A percentile compares a stretch with the other conserved stretches of the same genome.
Evolutionary conservation across 2,888 invertebrate species (phyloP).

Genomic region (Campoplex capitator): DNA sequence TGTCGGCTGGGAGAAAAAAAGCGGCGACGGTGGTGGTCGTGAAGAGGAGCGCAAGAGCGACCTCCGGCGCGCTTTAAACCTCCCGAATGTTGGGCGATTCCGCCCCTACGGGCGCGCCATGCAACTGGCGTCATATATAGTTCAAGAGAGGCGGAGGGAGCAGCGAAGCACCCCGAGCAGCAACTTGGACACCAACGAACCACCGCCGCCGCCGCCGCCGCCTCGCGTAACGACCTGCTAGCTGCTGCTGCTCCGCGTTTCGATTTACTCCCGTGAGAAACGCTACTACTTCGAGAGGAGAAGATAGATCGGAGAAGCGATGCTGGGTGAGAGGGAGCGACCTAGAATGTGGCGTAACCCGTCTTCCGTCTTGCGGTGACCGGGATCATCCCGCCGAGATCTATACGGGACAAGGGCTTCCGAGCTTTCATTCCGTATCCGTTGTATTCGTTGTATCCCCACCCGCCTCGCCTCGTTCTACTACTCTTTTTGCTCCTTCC

Average conservation of each 20-base stretch:
- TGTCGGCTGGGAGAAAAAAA: not conserved
- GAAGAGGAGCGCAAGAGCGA: slow-evolving; percentile 26
- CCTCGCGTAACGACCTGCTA: slow-evolving; percentile 62
- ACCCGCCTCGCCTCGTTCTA: too few relatives aligned
- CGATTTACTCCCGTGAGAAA: slow-evolving; percentile 22
- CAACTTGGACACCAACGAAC: slow-evolving; percentile 61
- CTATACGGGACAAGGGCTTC: slow-evolving; percentile 30
- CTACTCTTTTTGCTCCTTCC: not conserved
- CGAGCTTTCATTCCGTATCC: slow-evolving; percentile 14
- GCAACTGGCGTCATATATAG: slow-evolving; percentile 65
- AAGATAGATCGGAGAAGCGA: not conserved
- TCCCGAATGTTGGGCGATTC: not conserved
- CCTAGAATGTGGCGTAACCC: slow-evolving; percentile 64
- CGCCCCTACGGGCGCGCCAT: slow-evolving; percentile 47
- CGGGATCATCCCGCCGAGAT: slow-evolving; percentile 54
- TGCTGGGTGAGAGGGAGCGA: slow-evolving; percentile 50
- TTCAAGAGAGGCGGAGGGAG: not conserved
- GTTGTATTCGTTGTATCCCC: too few relatives aligned
- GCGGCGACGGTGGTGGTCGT: slow-evolving; percentile 10
- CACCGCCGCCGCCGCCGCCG: too few relatives aligned
- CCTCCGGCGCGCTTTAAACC: slow-evolving; percentile 39
- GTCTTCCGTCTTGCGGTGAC: slow-evolving; percentile 59
- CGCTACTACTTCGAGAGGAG: slow-evolving; percentile 2
- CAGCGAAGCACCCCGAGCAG: not conserved
- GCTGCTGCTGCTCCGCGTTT: slow-evolving; percentile 66